Evolutionary conservation across 2,113 vertebrate genomes (phyloP), one percentile per base, ranked within the genome.

Genomic region (Labeo rohita): DNA sequence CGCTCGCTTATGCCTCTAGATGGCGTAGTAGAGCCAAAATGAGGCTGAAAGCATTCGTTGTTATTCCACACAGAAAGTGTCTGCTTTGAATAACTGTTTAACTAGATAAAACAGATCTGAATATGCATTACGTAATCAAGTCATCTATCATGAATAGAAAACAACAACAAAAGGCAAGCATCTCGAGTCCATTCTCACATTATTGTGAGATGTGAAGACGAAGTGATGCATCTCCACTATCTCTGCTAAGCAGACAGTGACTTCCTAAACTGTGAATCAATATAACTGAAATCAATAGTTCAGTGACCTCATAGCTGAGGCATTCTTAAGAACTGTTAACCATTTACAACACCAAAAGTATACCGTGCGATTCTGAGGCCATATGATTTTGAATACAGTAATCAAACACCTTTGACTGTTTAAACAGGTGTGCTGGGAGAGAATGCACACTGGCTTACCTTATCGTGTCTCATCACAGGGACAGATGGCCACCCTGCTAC

Each of bases 11-110:
- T 4, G 85, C 94, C 96, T 90, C 96, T 94, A 96, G 96, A 94
- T 96, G 96, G 96, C 96, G 95, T 93, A 90, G 92, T 94, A 89
- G 95, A 96, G 96, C 95, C 95, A 84, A 88, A 23, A 21, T 61
- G 85, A 63, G 83, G 28, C 50, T 54, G 43, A 52, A 45, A 56
- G 28, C n/a, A 76, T 43, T 61, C 49, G 52, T 81, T 54, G 28
- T 70, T 75, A n/a, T 86, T 61, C 49, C 54, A 83, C 82, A 83
- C 49, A 75, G 66, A 63, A 86, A 52, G 68, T 76, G 79, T 65
- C 80, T 54, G 70, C 54, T 52, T 28, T 8, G 85, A 75, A 83
- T 52, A 86, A 86, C 77, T 74, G 78, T 86, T 86, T 82, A 83
- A 87, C 74, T 52, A 34, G 56, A 82, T 45, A 77, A 65, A 77